Percentiles rank a stretch among this genome's conserved stretches.
phyloP scores from a whole-genome alignment of 2,888 invertebrate species.

The Hecatera dysodea region DNA sequence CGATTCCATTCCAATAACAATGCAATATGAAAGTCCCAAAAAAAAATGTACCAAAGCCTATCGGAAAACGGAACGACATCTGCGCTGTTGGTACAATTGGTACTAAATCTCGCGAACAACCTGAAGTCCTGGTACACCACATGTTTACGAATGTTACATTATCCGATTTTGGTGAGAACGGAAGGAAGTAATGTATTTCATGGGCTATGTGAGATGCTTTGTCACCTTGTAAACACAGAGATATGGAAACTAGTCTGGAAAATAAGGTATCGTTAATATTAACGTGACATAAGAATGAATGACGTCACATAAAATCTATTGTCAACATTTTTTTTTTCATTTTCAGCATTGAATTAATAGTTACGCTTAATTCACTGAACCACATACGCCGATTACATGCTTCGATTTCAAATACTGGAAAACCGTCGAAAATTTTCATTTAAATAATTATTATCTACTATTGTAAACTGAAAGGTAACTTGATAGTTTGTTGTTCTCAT shows the following conservation, averaged over 20 bases:
- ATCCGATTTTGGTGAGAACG: background rate
- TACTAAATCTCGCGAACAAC: conserved; percentile 49
- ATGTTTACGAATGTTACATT: conserved; percentile 26
- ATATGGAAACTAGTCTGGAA: background rate
- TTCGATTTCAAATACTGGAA: too few species aligned
- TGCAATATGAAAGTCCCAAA: conserved; percentile 46
- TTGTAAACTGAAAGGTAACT: too few species aligned
- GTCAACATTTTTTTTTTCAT: background rate
- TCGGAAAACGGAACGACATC: conserved; percentile 31
- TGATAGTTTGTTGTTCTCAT: too few species aligned
- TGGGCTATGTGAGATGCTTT: background rate
- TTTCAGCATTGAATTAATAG: too few species aligned
- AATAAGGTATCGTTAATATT: background rate
- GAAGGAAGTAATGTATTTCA: conserved; percentile 13
- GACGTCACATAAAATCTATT: background rate
- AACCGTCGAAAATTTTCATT: too few species aligned
- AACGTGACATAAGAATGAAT: background rate
- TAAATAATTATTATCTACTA: too few species aligned
- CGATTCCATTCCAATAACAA: conserved; percentile 54
- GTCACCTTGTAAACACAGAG: background rate
- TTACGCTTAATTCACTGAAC: too few species aligned
- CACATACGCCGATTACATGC: too few species aligned
- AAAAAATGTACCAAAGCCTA: conserved; percentile 37
- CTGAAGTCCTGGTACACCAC: conserved; percentile 22
- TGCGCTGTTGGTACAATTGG: conserved; percentile 43